Conservation (phyloP, 2,888 invertebrate genomes). For the Graphium colonna region DNA sequence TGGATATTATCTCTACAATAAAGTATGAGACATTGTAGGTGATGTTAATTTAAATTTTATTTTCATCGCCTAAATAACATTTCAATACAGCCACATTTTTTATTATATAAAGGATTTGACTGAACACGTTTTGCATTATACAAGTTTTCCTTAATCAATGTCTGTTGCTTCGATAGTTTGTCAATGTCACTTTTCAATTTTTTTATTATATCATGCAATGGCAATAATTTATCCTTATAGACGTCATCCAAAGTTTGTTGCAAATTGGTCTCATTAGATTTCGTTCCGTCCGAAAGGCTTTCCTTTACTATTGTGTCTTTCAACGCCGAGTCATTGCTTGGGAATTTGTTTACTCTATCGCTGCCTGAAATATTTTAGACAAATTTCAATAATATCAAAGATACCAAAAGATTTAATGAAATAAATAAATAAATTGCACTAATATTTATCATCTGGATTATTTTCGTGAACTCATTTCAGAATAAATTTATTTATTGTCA, state of each 20-base stretch:
- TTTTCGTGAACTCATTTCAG: too few species aligned
- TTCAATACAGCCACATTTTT: constrained; percentile 22
- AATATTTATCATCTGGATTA: too few species aligned
- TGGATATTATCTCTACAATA: neutral
- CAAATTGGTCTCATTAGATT: constrained; percentile 16
- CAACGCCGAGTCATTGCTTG: too few species aligned
- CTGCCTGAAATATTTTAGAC: too few species aligned
- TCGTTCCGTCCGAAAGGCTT: too few species aligned
- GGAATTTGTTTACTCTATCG: too few species aligned
- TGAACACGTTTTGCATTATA: constrained; percentile 29
- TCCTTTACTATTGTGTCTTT: too few species aligned
- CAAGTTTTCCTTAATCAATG: constrained; percentile 38
- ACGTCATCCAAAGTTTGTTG: constrained; percentile 33
- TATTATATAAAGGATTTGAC: constrained; percentile 31
- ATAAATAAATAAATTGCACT: too few species aligned
- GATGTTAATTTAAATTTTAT: neutral
- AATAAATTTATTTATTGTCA: too few species aligned
- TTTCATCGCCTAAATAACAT: neutral
- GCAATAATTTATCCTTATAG: constrained; percentile 53
- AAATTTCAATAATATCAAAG: too few species aligned
- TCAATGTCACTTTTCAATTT: constrained; percentile 51
- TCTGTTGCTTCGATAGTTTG: constrained; percentile 42
- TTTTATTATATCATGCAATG: constrained; percentile 51
- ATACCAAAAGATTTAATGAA: too few species aligned
- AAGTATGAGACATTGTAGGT: neutral